Conservation (phyloP, 2,888 invertebrate genomes). For the Branchipolynoe longqiensis region DNA sequence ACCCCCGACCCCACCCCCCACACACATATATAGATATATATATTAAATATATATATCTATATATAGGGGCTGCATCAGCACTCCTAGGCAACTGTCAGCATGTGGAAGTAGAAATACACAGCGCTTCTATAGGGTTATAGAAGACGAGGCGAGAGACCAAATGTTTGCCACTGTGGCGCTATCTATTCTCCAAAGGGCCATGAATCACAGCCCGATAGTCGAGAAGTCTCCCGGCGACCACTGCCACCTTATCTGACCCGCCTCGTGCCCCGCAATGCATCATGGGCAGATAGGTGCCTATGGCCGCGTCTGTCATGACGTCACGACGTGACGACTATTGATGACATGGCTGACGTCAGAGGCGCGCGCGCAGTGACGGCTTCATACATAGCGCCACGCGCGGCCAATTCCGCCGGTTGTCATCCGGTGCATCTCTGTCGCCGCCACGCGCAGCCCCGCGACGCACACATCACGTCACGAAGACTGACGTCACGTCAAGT, state of each 20-base stretch:
- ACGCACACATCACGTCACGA: too few species aligned
- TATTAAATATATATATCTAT: too few species aligned
- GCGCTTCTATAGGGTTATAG: too few species aligned
- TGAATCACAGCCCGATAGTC: constrained; percentile 34
- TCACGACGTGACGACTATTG: constrained; percentile 40
- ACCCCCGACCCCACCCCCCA: too few species aligned
- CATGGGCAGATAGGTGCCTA: constrained; percentile 36
- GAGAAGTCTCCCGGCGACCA: constrained; percentile 7
- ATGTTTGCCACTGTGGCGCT: constrained; percentile 20
- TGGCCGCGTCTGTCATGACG: not conserved
- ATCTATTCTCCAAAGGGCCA: constrained; percentile 42
- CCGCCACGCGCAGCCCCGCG: not conserved
- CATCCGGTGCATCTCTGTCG: not conserved
- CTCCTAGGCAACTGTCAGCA: too few species aligned
- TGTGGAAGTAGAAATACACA: too few species aligned
- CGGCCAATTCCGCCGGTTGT: constrained; percentile 36
- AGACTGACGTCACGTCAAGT: too few species aligned
- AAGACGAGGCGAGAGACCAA: not conserved
- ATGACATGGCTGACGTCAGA: constrained; percentile 30
- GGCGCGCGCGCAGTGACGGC: not conserved
- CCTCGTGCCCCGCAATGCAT: constrained; percentile 10
- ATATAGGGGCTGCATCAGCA: too few species aligned
- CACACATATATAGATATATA: too few species aligned
- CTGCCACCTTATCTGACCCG: constrained; percentile 19
- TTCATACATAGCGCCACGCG: constrained; percentile 14